Percentiles rank a stretch among this genome's conserved stretches.
Conservation (phyloP, 2,113 vertebrate genomes). For the Neolamprologus variostigma region DNA sequence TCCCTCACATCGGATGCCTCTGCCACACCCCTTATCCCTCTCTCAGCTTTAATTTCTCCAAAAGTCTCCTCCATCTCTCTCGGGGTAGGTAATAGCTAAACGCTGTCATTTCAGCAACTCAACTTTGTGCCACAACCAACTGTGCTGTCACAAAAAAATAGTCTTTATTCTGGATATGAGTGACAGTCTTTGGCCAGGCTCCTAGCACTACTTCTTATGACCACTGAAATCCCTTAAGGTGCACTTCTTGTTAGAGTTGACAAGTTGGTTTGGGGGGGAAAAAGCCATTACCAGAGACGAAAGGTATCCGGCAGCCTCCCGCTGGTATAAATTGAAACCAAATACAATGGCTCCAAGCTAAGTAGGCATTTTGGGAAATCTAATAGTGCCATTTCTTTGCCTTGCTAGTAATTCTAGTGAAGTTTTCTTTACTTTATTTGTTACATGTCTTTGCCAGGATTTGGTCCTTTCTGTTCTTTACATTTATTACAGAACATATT, state of each 20-base stretch:
- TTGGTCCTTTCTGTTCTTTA: not conserved
- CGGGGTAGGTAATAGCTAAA: slow-evolving; percentile 39
- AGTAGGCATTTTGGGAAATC: slow-evolving; percentile 48
- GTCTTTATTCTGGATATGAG: slow-evolving; percentile 32
- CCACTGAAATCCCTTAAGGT: slow-evolving; percentile 44
- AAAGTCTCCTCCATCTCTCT: not conserved
- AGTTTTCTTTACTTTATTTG: slow-evolving; percentile 20
- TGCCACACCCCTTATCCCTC: not conserved
- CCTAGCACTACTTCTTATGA: slow-evolving; percentile 23
- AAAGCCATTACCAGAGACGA: slow-evolving; percentile 61
- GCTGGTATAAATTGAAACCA: slow-evolving; percentile 57
- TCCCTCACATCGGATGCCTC: slow-evolving; percentile 24
- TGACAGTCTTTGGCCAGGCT: slow-evolving; percentile 43
- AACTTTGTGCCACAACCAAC: slow-evolving; percentile 29
- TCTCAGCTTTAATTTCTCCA: slow-evolving; percentile 1
- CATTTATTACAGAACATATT: not conserved
- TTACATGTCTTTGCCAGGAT: not conserved
- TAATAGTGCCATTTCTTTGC: slow-evolving; percentile 32
- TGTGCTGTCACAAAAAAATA: slow-evolving; percentile 29
- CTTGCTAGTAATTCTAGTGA: slow-evolving; percentile 25
- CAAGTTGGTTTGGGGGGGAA: slow-evolving; percentile 34
- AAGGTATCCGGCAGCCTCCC: slow-evolving; percentile 50
- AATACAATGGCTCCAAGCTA: slow-evolving; percentile 60
- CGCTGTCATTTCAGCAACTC: slow-evolving; percentile 48
- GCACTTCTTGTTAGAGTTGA: slow-evolving; percentile 56